Base-by-base conservation (phyloP, 2,797 vertebrate genomes). In the Natrix natrix region DNA sequence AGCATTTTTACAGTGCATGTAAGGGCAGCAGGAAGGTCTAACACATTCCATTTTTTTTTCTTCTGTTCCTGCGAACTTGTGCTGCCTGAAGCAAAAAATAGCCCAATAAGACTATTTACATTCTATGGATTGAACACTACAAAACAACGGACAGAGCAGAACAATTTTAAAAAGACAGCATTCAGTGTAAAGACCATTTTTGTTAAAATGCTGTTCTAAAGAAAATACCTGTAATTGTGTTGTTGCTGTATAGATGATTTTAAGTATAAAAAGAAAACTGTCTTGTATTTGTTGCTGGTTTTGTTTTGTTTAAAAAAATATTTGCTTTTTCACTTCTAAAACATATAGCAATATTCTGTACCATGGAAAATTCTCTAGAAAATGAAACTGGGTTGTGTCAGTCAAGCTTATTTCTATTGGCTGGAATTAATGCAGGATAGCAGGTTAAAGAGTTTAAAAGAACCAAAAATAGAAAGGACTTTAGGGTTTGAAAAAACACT, bases 401-500 rank as follows among this genome's bases (percentile, higher is more conserved):
- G 20, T 94, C 54, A 83, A 95, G 95, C 96, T 97, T 96, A 95
- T 93, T 96, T 97, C 95, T 95, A 95, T 93, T 96, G 88, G 92
- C 94, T 92, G 95, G 94, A 96, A 96, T 96, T 97, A 97, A 98
- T 88, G 90, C 91, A 95, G 92, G 86, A 87, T 74, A 95, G 92
- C 89, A 94, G 89, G 95, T 95, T 95, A 95, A 97, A 97, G 95
- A 96, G 96, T 89, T 96, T 97, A 94, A 96, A 96, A 90, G 17
- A 52, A 61, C 94, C 86, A 92, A 94, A 96, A 96, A 97, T 96
- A 96, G 95, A 95, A 95, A 93, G 89, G 52, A 94, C 60, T 94
- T 94, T 93, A 32, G 52, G 94, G 61, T 90, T 90, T 94, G 93
- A 94, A 97, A 96, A 78, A 96, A 93, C 89, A 54, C 37, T 96